These are phyloP conservation scores for Drosophila anomalipes DNA, from an alignment of 2,888 invertebrate species.

Conservation along the genomic window DNA sequence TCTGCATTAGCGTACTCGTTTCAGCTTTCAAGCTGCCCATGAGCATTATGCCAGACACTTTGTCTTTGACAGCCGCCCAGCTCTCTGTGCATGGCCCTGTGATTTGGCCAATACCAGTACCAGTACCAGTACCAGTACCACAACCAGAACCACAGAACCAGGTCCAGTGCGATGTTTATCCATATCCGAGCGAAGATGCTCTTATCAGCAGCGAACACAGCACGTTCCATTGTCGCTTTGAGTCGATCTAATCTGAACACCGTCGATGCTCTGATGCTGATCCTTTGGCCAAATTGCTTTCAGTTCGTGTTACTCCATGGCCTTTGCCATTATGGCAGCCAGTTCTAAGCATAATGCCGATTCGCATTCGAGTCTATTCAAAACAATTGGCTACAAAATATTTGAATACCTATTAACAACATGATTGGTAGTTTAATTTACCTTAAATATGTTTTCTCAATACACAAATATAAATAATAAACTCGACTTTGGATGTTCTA, in stretches of 20 bases:
- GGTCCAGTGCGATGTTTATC: constrained; percentile 41
- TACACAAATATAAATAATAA: neutral
- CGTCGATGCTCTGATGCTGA: constrained; percentile 21
- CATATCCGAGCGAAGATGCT: constrained; percentile 50
- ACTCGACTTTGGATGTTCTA: neutral
- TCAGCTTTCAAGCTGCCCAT: constrained; percentile 73
- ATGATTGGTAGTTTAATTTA: neutral
- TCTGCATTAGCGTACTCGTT: constrained; percentile 55
- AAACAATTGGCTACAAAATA: neutral
- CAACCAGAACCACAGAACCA: neutral
- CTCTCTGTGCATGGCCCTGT: constrained; percentile 1
- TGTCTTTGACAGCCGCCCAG: constrained; percentile 70
- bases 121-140: neutral
- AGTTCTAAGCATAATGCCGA: constrained; percentile 42
- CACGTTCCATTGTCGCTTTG: constrained; percentile 75
- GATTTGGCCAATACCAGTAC: neutral
- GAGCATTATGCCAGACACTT: constrained; percentile 79
- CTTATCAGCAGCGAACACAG: constrained; percentile 70
- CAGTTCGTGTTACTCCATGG: constrained; percentile 1
- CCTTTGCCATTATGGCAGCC: neutral
- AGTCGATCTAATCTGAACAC: constrained; percentile 65
- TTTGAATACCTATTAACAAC: neutral
- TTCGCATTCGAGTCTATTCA: constrained; percentile 8
- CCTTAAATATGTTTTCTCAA: neutral
- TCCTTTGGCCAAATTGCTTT: constrained; percentile 43